Percentiles rank a stretch among this genome's conserved stretches.
These are phyloP conservation scores for Hermaeophaga mercurialis DNA, from an alignment of 2,888 invertebrate species.

Conservation along the genomic window DNA sequence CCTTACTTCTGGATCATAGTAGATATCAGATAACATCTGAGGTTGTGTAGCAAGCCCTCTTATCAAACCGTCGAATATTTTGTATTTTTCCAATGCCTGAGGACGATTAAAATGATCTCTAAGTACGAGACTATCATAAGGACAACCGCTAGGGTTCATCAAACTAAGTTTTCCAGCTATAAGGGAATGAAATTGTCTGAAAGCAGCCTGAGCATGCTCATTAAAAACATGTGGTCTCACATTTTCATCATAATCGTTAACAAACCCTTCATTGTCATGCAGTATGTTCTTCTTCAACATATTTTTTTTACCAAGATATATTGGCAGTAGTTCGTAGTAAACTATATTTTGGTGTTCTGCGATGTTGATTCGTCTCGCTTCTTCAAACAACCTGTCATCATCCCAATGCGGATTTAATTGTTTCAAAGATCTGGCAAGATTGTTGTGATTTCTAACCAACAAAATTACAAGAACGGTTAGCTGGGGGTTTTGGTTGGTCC, in stretches of 20 bases:
- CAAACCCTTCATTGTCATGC: conserved; percentile 34
- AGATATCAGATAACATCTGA: conserved; percentile 75
- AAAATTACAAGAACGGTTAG: conserved; percentile 56
- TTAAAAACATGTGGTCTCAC: conserved; percentile 51
- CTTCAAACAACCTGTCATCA: conserved; percentile 58
- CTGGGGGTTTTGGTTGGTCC: conserved; percentile 55
- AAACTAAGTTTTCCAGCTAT: conserved; percentile 49
- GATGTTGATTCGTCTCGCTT: conserved; percentile 55
- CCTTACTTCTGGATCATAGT: conserved; percentile 73
- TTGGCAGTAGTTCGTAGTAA: conserved; percentile 74
- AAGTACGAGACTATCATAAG: conserved; percentile 59
- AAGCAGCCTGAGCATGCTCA: conserved; percentile 53
- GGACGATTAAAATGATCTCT: conserved; percentile 74
- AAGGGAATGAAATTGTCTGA: conserved; percentile 55
- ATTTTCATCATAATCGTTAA: conserved; percentile 35
- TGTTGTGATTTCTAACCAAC: conserved; percentile 58
- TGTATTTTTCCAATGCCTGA: conserved; percentile 64
- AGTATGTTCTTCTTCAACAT: conserved; percentile 18
- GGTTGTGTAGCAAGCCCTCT: conserved; percentile 79
- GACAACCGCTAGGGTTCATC: neutral
- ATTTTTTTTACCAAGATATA: conserved; percentile 21
- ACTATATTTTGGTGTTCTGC: conserved; percentile 68
- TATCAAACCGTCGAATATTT: conserved; percentile 71
- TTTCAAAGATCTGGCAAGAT: conserved; percentile 52
- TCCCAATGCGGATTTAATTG: conserved; percentile 59